A percentile compares a stretch with the other conserved stretches of the same genome.
These are phyloP conservation scores for Acronicta aceris DNA, from an alignment of 2,888 invertebrate species.

Conservation along the genomic window DNA sequence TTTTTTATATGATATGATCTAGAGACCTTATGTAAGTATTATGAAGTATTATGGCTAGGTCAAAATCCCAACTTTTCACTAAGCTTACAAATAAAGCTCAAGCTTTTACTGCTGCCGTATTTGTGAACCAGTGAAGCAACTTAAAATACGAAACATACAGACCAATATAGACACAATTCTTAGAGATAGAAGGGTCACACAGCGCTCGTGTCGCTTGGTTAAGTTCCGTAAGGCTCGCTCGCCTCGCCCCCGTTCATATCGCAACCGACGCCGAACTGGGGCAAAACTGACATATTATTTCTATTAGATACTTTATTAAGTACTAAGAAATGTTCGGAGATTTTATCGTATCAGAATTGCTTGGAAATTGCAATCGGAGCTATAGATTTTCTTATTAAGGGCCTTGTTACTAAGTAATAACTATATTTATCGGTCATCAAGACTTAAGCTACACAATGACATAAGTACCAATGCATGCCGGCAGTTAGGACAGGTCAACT, in stretches of 20 bases:
- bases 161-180: slow-evolving; percentile 7
- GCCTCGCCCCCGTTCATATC: slow-evolving; percentile 53
- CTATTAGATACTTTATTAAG: slow-evolving; percentile 20
- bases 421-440: too few species aligned
- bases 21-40: too few species aligned
- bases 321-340: slow-evolving; percentile 10
- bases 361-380: slow-evolving; percentile 11
- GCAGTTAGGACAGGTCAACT: too few species aligned
- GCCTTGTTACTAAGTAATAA: neutral
- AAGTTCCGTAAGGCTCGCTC: slow-evolving; percentile 50
- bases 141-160: slow-evolving; percentile 1
- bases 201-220: slow-evolving; percentile 30
- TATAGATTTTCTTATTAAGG: neutral
- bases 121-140: neutral
- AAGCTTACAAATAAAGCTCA: neutral
- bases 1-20: too few species aligned
- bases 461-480: too few species aligned
- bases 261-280: slow-evolving; percentile 32
- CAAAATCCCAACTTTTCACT: too few species aligned
- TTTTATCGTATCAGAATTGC: slow-evolving; percentile 10
- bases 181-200: slow-evolving; percentile 29
- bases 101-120: neutral
- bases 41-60: too few species aligned
- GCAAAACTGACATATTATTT: slow-evolving; percentile 32
- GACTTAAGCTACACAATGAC: too few species aligned